These are phyloP conservation scores for Meandrina meandrites DNA, from an alignment of 92 coral and sea anemone species.

Conservation along the genomic window DNA sequence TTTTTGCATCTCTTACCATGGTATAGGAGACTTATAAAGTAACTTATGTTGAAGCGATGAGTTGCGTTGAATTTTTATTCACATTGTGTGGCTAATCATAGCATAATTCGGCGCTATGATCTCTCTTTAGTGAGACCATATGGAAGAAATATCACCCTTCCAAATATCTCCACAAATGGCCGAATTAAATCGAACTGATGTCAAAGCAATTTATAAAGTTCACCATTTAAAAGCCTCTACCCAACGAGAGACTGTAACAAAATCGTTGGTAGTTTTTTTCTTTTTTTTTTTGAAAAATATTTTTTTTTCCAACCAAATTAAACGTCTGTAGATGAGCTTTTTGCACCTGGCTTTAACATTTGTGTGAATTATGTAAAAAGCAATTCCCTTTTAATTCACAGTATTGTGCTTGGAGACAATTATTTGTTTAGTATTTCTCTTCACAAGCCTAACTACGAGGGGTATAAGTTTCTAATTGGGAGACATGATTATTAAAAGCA, in stretches of 20 bases:
- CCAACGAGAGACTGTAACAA: neutral
- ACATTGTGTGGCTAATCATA: neutral
- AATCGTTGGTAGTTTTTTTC: neutral
- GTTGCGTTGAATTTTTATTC: neutral
- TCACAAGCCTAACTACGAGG: neutral
- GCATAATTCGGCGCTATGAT: constrained; percentile 17
- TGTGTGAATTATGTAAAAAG: constrained; percentile 4
- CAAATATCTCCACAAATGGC: neutral
- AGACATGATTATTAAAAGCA: neutral
- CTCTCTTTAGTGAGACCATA: constrained; percentile 11
- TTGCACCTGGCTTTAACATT: constrained; percentile 36
- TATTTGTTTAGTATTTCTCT: constrained; percentile 1
- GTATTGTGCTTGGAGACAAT: neutral
- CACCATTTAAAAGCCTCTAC: too few relatives aligned
- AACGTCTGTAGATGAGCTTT: neutral
- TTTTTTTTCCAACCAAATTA: neutral
- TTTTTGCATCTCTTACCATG: neutral
- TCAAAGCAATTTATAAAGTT: too few relatives aligned
- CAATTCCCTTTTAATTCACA: constrained; percentile 26
- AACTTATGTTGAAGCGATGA: neutral
- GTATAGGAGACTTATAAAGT: neutral
- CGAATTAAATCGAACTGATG: neutral
- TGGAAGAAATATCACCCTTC: neutral
- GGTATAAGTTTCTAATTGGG: neutral
- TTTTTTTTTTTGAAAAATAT: neutral